Base-by-base conservation (phyloP, 2,113 vertebrate species). In the Neopipo cinnamomea region DNA sequence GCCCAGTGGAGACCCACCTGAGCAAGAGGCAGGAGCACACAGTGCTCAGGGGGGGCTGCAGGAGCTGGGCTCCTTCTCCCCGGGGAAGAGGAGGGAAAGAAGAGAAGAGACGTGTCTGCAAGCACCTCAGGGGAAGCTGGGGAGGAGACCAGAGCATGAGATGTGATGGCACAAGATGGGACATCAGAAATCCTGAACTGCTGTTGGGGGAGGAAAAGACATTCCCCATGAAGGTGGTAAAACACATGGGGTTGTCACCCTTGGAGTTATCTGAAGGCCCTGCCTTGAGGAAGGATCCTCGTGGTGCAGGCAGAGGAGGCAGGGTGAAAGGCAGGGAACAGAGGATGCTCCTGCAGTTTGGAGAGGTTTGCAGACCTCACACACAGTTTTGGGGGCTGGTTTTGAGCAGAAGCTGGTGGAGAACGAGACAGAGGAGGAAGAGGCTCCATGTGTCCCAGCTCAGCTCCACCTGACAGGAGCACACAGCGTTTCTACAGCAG, bases 161-260 rank as follows among this genome's bases (percentile, higher is more conserved):
- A 44, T 31, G 27, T 25, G 30, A 49, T 0, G 3, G 28, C 47
- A 71, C 12, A 20, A 49, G 24, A 1, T 37, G 30, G 25, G 58
- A 58, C 37, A 25, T 4, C 35, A 16, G 24, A 50, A 71, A 76
- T 19, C 33, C 39, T 47, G 13, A 30, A 7, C 37, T 41, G 18
- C 6, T 77, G 3, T 37, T 50, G 1, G 1, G 6, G 5, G 5
- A 6, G 2, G 1, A 8, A 9, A 21, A 20, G 16, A 9, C 1
- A 1, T n/a, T 41, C 19, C n/a, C 16, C 58, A 12, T 1, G 23
- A 31, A 49, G 23, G 17, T 18, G 20, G 14, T 56, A 22, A 78
- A 41, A 35, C 28, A 46, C 3, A 3, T 2, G 20, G 44, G 18
- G 22, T 22, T 37, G 25, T 30, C 17, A 59, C 39, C 41, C 63